These are phyloP conservation scores for Stigmatopora nigra DNA, from an alignment of 2,113 vertebrate species.

Conservation along the genomic window DNA sequence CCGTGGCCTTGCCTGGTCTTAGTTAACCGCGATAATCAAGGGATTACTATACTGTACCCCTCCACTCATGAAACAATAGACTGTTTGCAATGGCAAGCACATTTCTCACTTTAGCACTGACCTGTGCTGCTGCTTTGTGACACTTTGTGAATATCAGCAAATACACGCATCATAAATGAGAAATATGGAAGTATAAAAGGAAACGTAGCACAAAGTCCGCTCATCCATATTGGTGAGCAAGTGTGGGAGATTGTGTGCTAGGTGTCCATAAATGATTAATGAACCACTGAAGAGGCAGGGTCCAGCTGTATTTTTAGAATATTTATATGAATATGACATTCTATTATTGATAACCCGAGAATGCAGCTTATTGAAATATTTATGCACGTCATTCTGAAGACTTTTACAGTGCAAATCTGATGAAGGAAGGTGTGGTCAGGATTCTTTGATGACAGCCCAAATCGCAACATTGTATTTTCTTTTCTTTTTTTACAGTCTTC, in stretches of 20 bases:
- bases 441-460: conserved; percentile 28
- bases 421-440: conserved; percentile 26
- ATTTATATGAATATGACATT: conserved; percentile 71
- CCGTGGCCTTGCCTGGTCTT: too few relatives aligned
- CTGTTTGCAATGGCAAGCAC: conserved; percentile 32
- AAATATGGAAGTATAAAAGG: conserved; percentile 21
- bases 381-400: conserved; percentile 51
- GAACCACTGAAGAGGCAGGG: conserved; percentile 40
- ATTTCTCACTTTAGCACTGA: conserved; percentile 22
- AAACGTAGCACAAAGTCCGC: conserved; percentile 29
- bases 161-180: conserved; percentile 10
- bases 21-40: too few relatives aligned
- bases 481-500: too few relatives aligned
- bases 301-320: conserved; percentile 71
- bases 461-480: not conserved
- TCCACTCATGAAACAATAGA: conserved; percentile 23
- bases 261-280: conserved; percentile 65
- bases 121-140: conserved; percentile 17
- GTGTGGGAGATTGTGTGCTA: conserved; percentile 43
- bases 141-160: conserved; percentile 3
- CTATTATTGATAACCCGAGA: conserved; percentile 72
- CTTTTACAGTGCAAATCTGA: conserved; percentile 47
- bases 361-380: conserved; percentile 72
- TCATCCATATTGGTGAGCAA: conserved; percentile 21
- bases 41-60: not conserved